Evolutionary conservation across 1,140 invertebrate species (phyloP).

Genomic region (Asbolus verrucosus): DNA sequence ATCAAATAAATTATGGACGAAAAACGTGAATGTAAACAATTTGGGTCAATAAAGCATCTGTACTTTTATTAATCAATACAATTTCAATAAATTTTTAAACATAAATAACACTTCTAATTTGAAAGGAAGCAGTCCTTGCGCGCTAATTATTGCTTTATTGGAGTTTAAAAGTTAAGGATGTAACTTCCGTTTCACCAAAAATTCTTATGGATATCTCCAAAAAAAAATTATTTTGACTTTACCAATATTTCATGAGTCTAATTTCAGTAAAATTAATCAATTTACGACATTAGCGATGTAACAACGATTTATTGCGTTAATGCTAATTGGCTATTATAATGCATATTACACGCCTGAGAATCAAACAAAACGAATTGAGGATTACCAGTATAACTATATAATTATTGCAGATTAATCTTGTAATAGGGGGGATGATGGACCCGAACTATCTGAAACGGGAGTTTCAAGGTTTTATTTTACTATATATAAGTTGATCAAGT

Average conservation of each 20-base stretch:
- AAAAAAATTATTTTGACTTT: background rate
- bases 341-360: background rate
- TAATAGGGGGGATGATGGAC: constrained; percentile 30
- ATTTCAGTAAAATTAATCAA: too few relatives aligned
- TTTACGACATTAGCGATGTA: background rate
- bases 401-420: constrained; percentile 20
- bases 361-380: constrained; percentile 12
- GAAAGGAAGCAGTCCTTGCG: background rate
- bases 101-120: too few relatives aligned
- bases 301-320: constrained; percentile 1
- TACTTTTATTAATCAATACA: too few relatives aligned
- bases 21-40: too few relatives aligned
- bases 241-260: too few relatives aligned
- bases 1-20: too few relatives aligned
- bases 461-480: constrained; percentile 35
- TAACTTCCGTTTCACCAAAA: constrained; percentile 7
- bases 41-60: too few relatives aligned
- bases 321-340: constrained; percentile 5
- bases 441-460: constrained; percentile 15
- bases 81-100: too few relatives aligned
- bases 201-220: background rate
- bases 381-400: background rate
- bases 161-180: constrained; percentile 26
- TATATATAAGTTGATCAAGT: constrained; percentile 17
- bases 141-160: background rate